Evolutionary conservation across 2,888 invertebrate genomes (phyloP).

Genomic region (Orchestes rusci): DNA sequence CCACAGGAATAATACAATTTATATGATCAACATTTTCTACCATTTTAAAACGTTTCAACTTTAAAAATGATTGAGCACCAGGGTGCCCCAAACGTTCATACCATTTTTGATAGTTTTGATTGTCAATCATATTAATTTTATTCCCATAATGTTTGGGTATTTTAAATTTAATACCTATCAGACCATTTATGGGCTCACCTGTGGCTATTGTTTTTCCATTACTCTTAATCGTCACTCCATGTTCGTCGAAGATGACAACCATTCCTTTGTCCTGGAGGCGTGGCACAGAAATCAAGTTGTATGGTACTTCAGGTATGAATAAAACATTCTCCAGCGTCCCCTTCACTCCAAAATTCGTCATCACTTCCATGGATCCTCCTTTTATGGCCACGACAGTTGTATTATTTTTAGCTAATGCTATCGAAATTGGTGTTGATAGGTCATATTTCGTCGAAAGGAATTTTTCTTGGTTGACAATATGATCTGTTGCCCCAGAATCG

Average conservation of each 20-base stretch:
- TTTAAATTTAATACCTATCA: conserved; percentile 1
- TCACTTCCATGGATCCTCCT: no score
- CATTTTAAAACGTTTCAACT: no score
- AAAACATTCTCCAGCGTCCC: no score
- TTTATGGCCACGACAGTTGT: no score
- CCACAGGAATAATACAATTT: conserved; percentile 1
- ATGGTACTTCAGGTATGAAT: conserved; percentile 4
- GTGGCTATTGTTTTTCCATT: not conserved
- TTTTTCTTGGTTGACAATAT: conserved; percentile 1
- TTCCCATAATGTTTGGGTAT: no score
- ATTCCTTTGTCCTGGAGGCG: conserved; percentile 8
- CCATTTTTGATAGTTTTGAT: not conserved
- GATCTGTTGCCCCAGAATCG: no score
- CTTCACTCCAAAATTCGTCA: no score
- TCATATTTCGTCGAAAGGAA: not conserved
- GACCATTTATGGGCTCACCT: no score
- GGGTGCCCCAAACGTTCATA: conserved; percentile 3
- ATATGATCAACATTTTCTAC: no score
- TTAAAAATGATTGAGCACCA: no score
- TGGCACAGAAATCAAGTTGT: conserved; percentile 25
- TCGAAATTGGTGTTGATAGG: not conserved
- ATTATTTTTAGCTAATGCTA: no score
- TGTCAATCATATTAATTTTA: no score
- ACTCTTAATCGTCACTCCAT: conserved; percentile 7
- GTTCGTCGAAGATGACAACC: conserved; percentile 1